Evolutionary conservation across 2,888 invertebrate species (phyloP), one percentile per base, ranked within the genome.

Genomic region (Nineta flava): DNA sequence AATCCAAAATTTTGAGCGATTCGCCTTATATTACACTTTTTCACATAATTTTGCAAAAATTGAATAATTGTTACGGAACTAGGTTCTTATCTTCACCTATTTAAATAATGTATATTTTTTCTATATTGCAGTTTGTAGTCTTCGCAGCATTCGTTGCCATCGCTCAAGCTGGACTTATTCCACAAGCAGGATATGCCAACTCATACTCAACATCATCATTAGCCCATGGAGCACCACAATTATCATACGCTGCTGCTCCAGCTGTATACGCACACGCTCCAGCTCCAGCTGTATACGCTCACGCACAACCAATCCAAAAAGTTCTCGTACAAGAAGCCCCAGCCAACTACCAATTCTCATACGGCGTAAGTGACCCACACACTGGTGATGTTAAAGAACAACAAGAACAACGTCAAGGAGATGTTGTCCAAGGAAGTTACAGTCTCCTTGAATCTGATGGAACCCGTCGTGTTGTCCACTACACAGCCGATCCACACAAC

Each of bases 361-460:
- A 43, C 21, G 17, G 19, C 10, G 43, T 43, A 9, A 17, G 19
- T 43, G 43, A 43, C 12, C 43, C 43, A 5, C 38, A 38, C 38
- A 38, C 38, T n/a, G 38, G 38, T 38, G 38, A 38, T 15, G 15
- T 13, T 7, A 43, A 43, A 43, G 19, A 43, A 12, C 43, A 43
- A 43, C 43, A 43, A 21, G 43, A 43, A 43, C 9, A 19, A 16
- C 43, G 43, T 43, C 43, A 43, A 17, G 43, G 43, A 3, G 43
- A 43, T n/a, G 43, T 43, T n/a, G 43, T 43, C 6, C 19, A 43
- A 21, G 43, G 43, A 43, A 17, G 21, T 12, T 43, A 43, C 21
- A 43, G 43, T 43, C 43, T 43, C 17, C 9, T 21, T 9, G 43
- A 43, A 21, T 5, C 43, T 13, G 43, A 43, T 9, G 43, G 43